Evolutionary conservation across 2,888 invertebrate species (phyloP).

Genomic region (Trypoxylon attenuatum): DNA sequence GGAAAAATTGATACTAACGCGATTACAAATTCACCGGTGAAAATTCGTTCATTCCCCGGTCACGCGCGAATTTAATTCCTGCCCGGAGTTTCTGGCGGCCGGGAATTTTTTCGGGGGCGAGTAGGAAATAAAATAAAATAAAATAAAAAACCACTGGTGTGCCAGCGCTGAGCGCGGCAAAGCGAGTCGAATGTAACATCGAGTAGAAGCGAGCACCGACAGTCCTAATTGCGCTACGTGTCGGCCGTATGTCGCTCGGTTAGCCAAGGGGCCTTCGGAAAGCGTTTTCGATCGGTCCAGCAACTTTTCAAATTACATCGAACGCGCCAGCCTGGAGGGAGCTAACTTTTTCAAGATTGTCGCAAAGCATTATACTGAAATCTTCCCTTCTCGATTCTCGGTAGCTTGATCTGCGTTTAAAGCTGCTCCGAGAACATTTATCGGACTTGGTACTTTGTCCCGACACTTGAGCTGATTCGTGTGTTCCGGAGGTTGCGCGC

Average conservation of each 20-base stretch:
- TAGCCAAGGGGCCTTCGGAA: no score
- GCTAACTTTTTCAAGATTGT: background rate
- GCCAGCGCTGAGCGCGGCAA: constrained; percentile 10
- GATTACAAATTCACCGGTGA: constrained; percentile 28
- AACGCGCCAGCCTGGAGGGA: background rate
- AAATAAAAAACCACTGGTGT: constrained; percentile 22
- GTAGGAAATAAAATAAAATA: constrained; percentile 23
- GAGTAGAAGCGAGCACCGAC: constrained; percentile 29
- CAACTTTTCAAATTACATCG: no score
- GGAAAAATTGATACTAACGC: constrained; percentile 32
- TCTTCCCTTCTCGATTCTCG: background rate
- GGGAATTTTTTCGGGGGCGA: constrained; percentile 26
- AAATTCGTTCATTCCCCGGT: constrained; percentile 38
- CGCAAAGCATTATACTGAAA: no score
- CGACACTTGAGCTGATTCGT: background rate
- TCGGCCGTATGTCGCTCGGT: no score
- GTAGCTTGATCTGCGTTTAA: background rate
- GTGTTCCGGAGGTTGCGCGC: background rate
- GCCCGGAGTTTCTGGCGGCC: constrained; percentile 31
- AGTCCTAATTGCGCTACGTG: constrained; percentile 43
- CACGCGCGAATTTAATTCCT: constrained; percentile 44
- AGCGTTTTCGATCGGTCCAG: background rate
- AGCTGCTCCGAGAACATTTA: background rate
- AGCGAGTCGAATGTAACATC: constrained; percentile 14
- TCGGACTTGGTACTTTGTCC: background rate